phyloP scores from a whole-genome alignment of 2,888 invertebrate species.

The Agrochola lychnidis region DNA sequence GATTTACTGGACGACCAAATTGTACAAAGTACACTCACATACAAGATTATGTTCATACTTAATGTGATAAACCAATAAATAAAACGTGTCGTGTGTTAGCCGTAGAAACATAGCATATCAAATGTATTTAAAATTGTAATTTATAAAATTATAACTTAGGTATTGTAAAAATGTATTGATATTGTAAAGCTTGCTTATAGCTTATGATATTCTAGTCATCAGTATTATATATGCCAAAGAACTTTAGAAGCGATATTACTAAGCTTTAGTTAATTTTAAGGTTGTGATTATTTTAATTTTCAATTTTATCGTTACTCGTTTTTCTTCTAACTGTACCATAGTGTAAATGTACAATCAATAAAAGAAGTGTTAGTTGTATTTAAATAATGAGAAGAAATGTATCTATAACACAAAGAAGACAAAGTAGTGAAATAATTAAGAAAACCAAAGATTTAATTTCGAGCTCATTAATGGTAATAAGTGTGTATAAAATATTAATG shows the following conservation, averaged over 20 bases:
- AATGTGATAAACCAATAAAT: slow-evolving; percentile 75
- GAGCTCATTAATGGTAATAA: slow-evolving; percentile 1
- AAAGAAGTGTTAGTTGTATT: slow-evolving; percentile 42
- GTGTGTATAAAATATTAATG: slow-evolving; percentile 6
- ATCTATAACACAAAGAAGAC: slow-evolving; percentile 56
- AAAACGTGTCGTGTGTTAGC: slow-evolving; percentile 66
- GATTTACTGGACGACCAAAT: slow-evolving; percentile 82
- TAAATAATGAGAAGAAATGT: slow-evolving; percentile 40
- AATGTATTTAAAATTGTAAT: slow-evolving; percentile 63
- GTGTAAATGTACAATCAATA: slow-evolving; percentile 43
- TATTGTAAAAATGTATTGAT: slow-evolving; percentile 56
- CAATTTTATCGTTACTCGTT: slow-evolving; percentile 51
- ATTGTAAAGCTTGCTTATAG: slow-evolving; percentile 66
- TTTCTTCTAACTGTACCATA: slow-evolving; percentile 49
- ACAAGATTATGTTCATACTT: slow-evolving; percentile 65
- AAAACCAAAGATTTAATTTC: slow-evolving; percentile 45
- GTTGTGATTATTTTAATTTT: slow-evolving; percentile 80
- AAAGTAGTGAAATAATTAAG: slow-evolving; percentile 63
- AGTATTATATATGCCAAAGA: slow-evolving; percentile 72
- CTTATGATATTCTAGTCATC: slow-evolving; percentile 60
- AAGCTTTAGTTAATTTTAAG: slow-evolving; percentile 77
- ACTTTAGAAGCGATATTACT: slow-evolving; percentile 65
- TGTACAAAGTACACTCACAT: slow-evolving; percentile 61
- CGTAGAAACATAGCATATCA: slow-evolving; percentile 82
- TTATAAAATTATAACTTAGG: slow-evolving; percentile 60